These are phyloP conservation scores for Monarcha castaneiventris DNA, from an alignment of 2,113 vertebrate genomes.

Conservation along the genomic window DNA sequence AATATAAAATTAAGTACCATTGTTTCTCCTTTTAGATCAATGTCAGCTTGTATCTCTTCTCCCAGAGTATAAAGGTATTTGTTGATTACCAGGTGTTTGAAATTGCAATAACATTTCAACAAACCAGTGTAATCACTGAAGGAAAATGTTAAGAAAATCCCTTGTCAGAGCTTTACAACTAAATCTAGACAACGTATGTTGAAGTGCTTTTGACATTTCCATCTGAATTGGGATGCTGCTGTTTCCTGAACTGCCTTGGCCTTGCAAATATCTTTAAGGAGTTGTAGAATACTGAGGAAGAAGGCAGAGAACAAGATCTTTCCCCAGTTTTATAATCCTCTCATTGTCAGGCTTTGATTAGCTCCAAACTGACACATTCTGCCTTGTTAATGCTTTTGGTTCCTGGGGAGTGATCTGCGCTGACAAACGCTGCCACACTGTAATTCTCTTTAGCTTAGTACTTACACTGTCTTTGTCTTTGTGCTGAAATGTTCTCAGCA, in stretches of 20 bases:
- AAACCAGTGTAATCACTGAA: not conserved
- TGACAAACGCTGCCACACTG: not conserved
- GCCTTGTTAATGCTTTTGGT: not conserved
- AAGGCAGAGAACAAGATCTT: not conserved
- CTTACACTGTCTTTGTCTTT: not conserved
- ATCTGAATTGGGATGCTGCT: not conserved
- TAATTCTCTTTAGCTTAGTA: not conserved
- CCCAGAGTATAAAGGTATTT: not conserved
- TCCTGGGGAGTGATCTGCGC: not conserved
- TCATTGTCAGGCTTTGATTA: not conserved
- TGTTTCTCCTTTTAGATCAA: not conserved
- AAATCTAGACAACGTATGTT: not conserved
- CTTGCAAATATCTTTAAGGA: not conserved
- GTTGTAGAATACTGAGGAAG: not conserved
- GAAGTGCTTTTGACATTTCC: not conserved
- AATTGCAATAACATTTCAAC: not conserved
- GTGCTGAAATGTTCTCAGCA: not conserved
- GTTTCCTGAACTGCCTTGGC: not conserved
- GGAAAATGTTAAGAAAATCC: not conserved
- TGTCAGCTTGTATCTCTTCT: not conserved
- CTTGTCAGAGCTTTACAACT: not conserved
- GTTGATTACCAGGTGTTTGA: not conserved
- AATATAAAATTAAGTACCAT: not conserved
- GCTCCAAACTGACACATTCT: not conserved
- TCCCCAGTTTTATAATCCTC: not conserved